Evolutionary conservation across 2,113 vertebrate species (phyloP).

Genomic region (Onychostruthus taczanowskii): DNA sequence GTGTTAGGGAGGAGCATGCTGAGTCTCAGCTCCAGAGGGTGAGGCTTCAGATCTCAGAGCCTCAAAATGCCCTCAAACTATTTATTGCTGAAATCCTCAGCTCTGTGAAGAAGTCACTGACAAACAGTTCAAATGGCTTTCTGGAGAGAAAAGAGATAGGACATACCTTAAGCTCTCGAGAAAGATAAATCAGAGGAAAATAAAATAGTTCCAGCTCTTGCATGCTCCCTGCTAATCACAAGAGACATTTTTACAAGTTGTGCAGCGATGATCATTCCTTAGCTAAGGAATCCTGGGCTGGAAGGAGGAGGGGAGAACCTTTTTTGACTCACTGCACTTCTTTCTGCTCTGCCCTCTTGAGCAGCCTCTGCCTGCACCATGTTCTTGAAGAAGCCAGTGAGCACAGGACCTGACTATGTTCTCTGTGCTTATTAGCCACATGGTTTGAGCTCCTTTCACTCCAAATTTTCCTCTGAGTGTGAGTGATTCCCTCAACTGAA

Average conservation of each 20-base stretch:
- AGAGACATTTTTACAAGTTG: neutral
- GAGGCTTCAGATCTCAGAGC: neutral
- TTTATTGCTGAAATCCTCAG: neutral
- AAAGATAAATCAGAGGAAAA: neutral
- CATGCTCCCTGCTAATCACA: neutral
- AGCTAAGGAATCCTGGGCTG: neutral
- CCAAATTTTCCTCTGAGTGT: neutral
- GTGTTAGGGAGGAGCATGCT: neutral
- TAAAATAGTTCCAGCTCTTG: neutral
- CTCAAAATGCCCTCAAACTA: neutral
- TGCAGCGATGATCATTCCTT: neutral
- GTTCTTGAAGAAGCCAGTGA: neutral
- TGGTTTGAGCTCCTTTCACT: neutral
- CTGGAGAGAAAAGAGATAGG: neutral
- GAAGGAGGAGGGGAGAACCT: neutral
- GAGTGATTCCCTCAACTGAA: neutral
- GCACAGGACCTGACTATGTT: fast-evolving
- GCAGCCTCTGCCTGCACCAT: fast-evolving
- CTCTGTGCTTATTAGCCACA: neutral
- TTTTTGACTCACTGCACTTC: neutral
- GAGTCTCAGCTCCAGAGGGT: neutral
- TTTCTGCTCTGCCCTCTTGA: neutral
- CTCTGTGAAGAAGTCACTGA: neutral
- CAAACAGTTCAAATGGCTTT: neutral
- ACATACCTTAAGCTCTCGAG: neutral